Percentiles rank a stretch among this genome's conserved stretches.
Evolutionary conservation across 2,888 invertebrate species (phyloP).

Genomic region (Syrista parreyssii): DNA sequence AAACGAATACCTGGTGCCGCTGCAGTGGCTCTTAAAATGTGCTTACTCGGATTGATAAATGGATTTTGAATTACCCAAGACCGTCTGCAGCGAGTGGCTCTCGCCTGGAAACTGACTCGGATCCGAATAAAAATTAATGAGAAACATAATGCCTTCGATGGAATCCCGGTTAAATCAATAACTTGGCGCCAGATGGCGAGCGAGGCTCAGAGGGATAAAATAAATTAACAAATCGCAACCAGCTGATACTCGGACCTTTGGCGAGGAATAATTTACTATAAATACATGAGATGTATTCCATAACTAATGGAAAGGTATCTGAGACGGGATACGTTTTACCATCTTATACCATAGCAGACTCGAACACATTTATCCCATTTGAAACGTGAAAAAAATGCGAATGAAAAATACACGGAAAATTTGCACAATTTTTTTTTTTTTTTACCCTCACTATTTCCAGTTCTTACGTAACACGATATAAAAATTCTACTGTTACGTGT

Average conservation of each 20-base stretch:
- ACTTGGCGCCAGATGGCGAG: background rate
- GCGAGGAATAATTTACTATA: background rate
- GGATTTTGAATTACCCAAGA: conserved; percentile 1
- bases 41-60: background rate
- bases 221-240: conserved; percentile 2
- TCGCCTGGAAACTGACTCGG: background rate
- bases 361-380: background rate
- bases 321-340: background rate
- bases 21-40: background rate
- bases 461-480: too few relatives aligned
- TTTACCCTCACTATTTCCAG: too few relatives aligned
- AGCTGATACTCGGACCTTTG: background rate
- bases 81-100: background rate
- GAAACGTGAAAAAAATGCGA: too few relatives aligned
- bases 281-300: background rate
- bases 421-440: too few relatives aligned
- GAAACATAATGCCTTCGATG: conserved; percentile 2
- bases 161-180: background rate
- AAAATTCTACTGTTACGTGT: background rate
- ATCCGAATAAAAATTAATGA: conserved; percentile 3
- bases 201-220: background rate
- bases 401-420: too few relatives aligned
- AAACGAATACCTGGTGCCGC: background rate
- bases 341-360: background rate
- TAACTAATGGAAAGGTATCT: background rate